phyloP scores from a whole-genome alignment of 2,113 vertebrate species.

The Elephas maximus region DNA sequence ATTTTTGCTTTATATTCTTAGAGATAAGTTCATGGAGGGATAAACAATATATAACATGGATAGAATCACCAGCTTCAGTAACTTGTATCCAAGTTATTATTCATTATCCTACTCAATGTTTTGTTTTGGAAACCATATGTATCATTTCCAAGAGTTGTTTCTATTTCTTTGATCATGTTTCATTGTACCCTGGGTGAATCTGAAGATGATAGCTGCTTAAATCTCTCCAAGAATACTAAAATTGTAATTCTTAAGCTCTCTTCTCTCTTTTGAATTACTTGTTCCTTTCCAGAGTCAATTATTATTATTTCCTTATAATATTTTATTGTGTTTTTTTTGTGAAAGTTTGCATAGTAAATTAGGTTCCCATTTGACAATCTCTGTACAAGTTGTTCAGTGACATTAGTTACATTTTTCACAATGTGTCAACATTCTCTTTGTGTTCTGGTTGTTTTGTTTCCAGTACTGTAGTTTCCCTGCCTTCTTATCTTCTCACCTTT shows the following conservation, averaged over 20 bases:
- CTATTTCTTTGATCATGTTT: background rate
- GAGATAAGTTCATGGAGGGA: background rate
- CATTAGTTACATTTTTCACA: too few species aligned
- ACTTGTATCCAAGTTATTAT: background rate
- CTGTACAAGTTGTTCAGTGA: too few species aligned
- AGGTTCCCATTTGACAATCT: too few species aligned
- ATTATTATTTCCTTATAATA: background rate
- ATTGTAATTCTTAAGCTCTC: background rate
- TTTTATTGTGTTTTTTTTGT: too few species aligned
- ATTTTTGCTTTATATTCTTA: background rate
- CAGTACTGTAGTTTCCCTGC: too few species aligned
- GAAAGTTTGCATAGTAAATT: too few species aligned
- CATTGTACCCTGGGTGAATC: background rate
- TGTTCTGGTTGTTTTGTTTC: too few species aligned
- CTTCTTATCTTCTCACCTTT: too few species aligned
- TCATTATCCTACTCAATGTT: background rate
- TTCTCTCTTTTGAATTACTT: background rate
- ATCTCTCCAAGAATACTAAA: background rate
- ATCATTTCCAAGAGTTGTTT: background rate
- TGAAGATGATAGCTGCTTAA: background rate
- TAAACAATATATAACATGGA: background rate
- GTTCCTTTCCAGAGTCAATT: background rate
- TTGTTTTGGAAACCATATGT: background rate
- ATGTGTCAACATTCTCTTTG: too few species aligned
- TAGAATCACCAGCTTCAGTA: background rate